Conservation (phyloP, 1,140 invertebrate species). For the Oppia nitens region DNA sequence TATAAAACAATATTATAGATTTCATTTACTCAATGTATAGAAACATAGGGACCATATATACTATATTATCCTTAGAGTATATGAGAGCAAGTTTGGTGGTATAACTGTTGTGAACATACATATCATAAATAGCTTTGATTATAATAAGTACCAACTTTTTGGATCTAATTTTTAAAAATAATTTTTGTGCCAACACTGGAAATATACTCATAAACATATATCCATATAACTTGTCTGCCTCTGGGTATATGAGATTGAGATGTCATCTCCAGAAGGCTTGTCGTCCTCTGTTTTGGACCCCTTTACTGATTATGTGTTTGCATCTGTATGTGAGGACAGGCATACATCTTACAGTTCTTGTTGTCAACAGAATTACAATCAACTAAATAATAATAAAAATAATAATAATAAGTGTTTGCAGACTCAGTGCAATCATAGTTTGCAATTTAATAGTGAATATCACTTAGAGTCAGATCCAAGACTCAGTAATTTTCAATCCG, state of each 20-base stretch:
- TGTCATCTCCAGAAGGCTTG: neutral
- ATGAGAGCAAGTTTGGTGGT: too few relatives aligned
- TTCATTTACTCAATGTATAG: neutral
- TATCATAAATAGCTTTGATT: neutral
- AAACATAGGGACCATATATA: neutral
- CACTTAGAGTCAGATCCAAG: neutral
- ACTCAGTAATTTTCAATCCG: neutral
- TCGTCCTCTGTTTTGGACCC: neutral
- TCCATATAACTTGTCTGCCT: too few relatives aligned
- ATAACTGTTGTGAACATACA: neutral
- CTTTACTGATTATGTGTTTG: neutral
- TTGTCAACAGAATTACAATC: neutral
- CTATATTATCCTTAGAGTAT: too few relatives aligned
- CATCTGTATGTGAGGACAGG: neutral
- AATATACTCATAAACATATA: too few relatives aligned
- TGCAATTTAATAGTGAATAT: neutral
- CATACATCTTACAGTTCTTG: neutral
- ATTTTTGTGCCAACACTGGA: neutral
- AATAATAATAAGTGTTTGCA: neutral
- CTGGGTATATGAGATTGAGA: neutral
- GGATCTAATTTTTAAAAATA: neutral
- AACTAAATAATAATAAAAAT: neutral
- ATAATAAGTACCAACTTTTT: neutral
- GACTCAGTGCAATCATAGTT: neutral
- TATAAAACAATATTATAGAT: too few relatives aligned